Base-by-base conservation (phyloP, 2,113 vertebrate genomes). In the Pyxicephalus adspersus region DNA sequence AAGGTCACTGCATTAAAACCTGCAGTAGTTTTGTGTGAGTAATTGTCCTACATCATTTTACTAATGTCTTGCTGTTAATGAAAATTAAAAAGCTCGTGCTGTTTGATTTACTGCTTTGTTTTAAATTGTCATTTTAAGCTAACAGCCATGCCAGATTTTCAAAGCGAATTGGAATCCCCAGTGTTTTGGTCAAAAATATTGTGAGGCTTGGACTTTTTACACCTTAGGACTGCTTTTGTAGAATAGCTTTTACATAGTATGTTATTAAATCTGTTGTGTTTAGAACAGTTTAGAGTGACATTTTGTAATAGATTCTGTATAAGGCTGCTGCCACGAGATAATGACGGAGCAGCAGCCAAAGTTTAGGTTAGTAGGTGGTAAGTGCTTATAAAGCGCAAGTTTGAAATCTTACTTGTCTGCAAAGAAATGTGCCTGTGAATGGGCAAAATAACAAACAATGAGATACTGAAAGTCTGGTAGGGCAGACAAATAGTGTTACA, bases 1-100 rank as follows among this genome's bases (percentile, higher is more conserved):
- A 77, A 85, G 78, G 73, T 85, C 82, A 83, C 66, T 54, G 71
- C 78, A 75, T 83, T 81, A 68, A 85, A 81, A 74, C 34, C 67
- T 51, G 80, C 55, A 52, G 66, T 66, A 29, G 50, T 20, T 73
- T 83, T 83, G 65, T 67, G 70, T 82, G 80, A 82, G 63, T 85
- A 77, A 80, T 84, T 84, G 81, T 84, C 73, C 76, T 79, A 83
- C 77, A 80, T 80, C 68, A 80, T 83, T 70, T 83, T 72, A 65
- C 76, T 75, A 83, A 83, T 76, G 77, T 80, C 67, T 81, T 82
- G 80, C 77, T 83, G 65, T 66, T 81, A 73, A 80, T 65, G 66
- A 80, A 81, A 83, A 64, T 84, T 65, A 80, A 77, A 83, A 76
- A 67, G 61, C 54, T 74, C 80, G 58, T 75, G 80, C 80, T 83